Evolutionary conservation across 2,797 vertebrate species (phyloP), one percentile per base, ranked within the genome.

Genomic region (Chanos chanos): DNA sequence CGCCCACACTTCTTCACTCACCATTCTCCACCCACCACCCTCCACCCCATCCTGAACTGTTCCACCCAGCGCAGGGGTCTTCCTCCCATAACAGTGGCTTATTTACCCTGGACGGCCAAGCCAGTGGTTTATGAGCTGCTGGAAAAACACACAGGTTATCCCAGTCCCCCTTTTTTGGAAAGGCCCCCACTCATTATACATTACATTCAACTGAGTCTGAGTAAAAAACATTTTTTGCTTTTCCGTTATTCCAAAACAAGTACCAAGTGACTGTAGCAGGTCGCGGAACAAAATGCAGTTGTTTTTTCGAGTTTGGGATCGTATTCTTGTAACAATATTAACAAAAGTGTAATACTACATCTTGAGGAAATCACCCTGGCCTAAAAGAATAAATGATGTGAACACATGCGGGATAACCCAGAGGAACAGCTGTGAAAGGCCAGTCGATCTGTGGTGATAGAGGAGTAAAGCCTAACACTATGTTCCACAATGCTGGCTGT

Each of bases 91-190:
- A 60, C 54, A 50, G 37, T 36, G 31, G 16, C 10, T 27, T 59
- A 48, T 67, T 67, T 54, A 67, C 41, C n/a, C 44, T 8, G 15
- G 33, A 31, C 39, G 24, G 18, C 47, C 49, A 45, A 52, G 27
- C 52, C 39, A 41, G 44, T 43, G 15, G 13, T 59, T 21, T 50
- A 61, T 39, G 7, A 31, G 54, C 44, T 19, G 19, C 33, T 66
- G 71, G 49, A 60, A 69, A 66, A 73, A 66, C 45, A 60, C 68
- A 47, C 39, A 60, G 9, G 5, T 45, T 47, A 12, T 12, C 5
- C 25, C 49, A 9, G 9, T 19, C 34, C 19, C 18, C 33, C 37
- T 41, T 37, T 48, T 57, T 57, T 40, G 4, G 50, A 49, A 68
- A 56, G 63, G 21, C 10, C 34, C 25, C 21, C 41, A 28, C 43